phyloP scores from a whole-genome alignment of 2,113 vertebrate species.

The Setophaga coronata region DNA sequence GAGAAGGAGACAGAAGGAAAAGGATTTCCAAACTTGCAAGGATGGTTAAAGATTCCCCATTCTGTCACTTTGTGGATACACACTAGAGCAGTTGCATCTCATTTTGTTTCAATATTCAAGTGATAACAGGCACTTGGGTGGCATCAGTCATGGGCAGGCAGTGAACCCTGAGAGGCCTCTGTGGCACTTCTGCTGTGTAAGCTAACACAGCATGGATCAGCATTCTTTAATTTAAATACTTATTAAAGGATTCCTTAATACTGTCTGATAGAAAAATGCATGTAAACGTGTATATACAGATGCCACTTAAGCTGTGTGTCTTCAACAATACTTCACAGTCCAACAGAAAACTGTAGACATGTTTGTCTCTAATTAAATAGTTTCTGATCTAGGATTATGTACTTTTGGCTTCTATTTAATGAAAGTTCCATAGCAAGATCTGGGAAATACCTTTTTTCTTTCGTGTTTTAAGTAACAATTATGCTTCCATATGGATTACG shows the following conservation, averaged over 20 bases:
- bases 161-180: neutral
- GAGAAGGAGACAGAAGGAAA: neutral
- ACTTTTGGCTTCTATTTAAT: neutral
- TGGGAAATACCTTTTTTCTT: neutral
- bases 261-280: neutral
- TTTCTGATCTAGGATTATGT: neutral
- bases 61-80: fast-evolving
- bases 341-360: neutral
- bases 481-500: neutral
- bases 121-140: neutral
- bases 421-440: neutral
- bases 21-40: fast-evolving
- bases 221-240: neutral
- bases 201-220: neutral
- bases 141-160: neutral
- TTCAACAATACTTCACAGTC: neutral
- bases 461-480: neutral
- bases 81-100: neutral
- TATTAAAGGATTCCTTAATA: neutral
- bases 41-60: neutral
- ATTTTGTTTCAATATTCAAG: neutral
- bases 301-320: neutral
- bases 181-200: neutral
- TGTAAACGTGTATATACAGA: neutral
- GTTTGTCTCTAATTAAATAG: neutral